A percentile compares a stretch with the other conserved stretches of the same genome.
Evolutionary conservation across 2,797 vertebrate genomes (phyloP).

Genomic region (Falco concolor): DNA sequence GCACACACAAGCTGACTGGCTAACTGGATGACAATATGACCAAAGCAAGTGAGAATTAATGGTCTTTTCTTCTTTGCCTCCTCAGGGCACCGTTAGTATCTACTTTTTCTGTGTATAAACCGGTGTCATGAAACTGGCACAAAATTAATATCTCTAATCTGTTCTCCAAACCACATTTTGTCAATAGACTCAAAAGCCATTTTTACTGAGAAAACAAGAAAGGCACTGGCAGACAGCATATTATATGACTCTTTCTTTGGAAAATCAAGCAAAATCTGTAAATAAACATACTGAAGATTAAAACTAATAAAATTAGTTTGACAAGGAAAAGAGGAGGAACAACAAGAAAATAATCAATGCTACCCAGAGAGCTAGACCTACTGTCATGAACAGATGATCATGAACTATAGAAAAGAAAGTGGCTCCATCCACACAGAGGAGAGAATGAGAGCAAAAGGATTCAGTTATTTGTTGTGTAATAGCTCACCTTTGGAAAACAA

Average conservation of each 20-base stretch:
- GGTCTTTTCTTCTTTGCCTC: background rate
- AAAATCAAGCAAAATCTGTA: background rate
- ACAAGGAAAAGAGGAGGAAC: background rate
- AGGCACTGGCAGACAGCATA: background rate
- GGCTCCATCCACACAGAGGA: background rate
- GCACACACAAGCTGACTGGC: too few species aligned
- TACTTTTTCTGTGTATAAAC: background rate
- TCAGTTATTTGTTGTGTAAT: background rate
- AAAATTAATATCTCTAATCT: background rate
- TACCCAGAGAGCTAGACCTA: background rate
- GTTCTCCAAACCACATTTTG: background rate
- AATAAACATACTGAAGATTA: background rate
- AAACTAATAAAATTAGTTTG: background rate
- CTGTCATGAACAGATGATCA: background rate
- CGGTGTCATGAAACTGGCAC: background rate
- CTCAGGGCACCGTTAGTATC: background rate
- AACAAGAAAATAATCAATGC: background rate
- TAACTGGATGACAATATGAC: background rate
- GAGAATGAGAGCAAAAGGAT: background rate
- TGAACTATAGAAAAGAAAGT: background rate
- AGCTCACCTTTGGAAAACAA: background rate
- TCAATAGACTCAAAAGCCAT: background rate
- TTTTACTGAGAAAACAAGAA: background rate
- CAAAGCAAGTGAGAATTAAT: background rate
- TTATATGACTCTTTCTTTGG: background rate